These are phyloP conservation scores for Hypsopygia costalis DNA, from an alignment of 2,888 invertebrate species.

Conservation along the genomic window DNA sequence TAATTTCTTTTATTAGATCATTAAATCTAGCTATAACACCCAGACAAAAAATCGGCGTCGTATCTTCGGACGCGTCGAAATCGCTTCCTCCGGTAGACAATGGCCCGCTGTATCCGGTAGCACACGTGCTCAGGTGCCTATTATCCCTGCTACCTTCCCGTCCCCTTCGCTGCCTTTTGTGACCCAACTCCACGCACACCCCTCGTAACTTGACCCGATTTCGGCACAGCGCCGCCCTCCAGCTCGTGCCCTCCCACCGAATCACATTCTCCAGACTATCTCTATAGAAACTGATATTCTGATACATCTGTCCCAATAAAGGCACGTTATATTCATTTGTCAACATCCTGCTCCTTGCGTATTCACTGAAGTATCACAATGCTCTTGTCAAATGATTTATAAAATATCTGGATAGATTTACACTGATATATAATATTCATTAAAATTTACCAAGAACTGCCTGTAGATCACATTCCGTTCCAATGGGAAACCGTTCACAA, in stretches of 20 bases:
- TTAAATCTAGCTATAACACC: too few relatives aligned
- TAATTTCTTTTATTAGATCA: too few relatives aligned
- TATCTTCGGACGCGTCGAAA: slow-evolving; percentile 69
- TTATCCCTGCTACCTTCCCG: slow-evolving; percentile 56
- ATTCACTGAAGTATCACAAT: neutral
- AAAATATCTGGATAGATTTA: too few relatives aligned
- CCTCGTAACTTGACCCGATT: slow-evolving; percentile 74
- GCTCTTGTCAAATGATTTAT: too few relatives aligned
- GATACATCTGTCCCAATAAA: slow-evolving; percentile 54
- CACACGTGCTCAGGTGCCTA: slow-evolving; percentile 79
- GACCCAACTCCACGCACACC: slow-evolving; percentile 48
- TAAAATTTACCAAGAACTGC: neutral
- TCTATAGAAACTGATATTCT: slow-evolving; percentile 43
- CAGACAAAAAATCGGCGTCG: slow-evolving; percentile 59
- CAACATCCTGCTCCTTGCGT: slow-evolving; percentile 34
- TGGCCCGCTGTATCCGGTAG: slow-evolving; percentile 70
- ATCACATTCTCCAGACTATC: slow-evolving; percentile 37
- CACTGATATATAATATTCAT: too few relatives aligned
- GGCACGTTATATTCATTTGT: slow-evolving; percentile 37
- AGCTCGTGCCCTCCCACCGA: slow-evolving; percentile 70
- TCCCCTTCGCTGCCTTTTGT: slow-evolving; percentile 47
- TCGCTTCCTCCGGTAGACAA: slow-evolving; percentile 76
- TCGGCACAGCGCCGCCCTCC: slow-evolving; percentile 52
- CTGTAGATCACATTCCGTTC: neutral
- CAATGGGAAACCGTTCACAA: neutral